Percentiles rank a stretch among this genome's conserved stretches.
Conservation (phyloP, 2,888 invertebrate species). For the Halictus ligatus region DNA sequence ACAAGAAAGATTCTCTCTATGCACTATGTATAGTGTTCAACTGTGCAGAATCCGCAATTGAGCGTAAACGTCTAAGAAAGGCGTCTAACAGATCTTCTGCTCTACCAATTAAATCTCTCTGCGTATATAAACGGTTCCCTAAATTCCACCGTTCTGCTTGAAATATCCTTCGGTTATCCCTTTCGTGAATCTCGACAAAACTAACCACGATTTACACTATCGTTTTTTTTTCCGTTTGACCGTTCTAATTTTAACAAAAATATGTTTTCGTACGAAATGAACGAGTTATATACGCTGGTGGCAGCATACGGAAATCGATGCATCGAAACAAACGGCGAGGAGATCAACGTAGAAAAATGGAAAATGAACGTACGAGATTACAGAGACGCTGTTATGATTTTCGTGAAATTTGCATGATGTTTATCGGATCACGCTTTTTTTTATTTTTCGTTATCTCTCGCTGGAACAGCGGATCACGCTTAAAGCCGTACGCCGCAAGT, state of each 20-base stretch:
- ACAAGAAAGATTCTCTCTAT: conserved; percentile 63
- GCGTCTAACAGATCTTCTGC: conserved; percentile 26
- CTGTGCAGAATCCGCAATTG: conserved; percentile 68
- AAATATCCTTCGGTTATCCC: neutral
- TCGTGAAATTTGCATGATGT: conserved; percentile 27
- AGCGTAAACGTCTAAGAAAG: conserved; percentile 61
- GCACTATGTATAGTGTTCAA: conserved; percentile 61
- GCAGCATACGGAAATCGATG: conserved; percentile 63
- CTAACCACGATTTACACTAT: neutral
- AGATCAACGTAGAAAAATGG: conserved; percentile 20
- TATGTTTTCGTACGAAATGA: conserved; percentile 21
- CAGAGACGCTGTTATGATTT: conserved; percentile 23
- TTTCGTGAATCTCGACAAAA: neutral
- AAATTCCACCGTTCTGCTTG: conserved; percentile 19
- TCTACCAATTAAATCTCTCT: neutral
- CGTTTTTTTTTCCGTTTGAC: neutral
- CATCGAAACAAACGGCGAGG: neutral
- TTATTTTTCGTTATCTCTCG: conserved; percentile 5
- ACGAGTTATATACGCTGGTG: conserved; percentile 66
- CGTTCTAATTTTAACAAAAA: neutral
- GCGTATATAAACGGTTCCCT: neutral
- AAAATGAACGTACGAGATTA: conserved; percentile 27
- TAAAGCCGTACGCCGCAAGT: conserved; percentile 16
- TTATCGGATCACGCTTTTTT: neutral
- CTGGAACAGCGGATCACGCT: neutral